These are phyloP conservation scores for Micropoecilia bifurca DNA, from an alignment of 2,797 vertebrate species.

Conservation along the genomic window DNA sequence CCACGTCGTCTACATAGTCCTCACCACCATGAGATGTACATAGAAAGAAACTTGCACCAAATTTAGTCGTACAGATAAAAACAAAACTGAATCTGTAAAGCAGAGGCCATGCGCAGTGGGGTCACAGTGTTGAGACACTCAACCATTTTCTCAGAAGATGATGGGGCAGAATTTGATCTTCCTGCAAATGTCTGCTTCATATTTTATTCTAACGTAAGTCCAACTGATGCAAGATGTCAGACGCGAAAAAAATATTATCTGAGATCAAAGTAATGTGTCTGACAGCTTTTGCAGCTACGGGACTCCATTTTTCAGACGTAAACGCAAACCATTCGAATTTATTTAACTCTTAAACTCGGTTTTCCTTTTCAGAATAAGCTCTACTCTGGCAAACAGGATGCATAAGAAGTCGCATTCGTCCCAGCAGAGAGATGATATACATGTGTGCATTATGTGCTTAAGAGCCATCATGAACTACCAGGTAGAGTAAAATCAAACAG, in stretches of 20 bases:
- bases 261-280: constrained; percentile 6
- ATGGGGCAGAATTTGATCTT: not conserved
- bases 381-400: constrained; percentile 82
- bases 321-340: not conserved
- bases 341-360: constrained; percentile 3
- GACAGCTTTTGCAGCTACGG: not conserved
- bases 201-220: constrained; percentile 7
- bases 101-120: constrained; percentile 8
- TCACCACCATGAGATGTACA: not conserved
- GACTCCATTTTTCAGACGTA: not conserved
- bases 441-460: constrained; percentile 97
- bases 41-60: constrained; percentile 11
- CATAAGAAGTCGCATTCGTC: constrained; percentile 83
- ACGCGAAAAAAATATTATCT: not conserved
- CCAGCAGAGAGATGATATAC: constrained; percentile 93
- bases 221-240: constrained; percentile 12
- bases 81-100: constrained; percentile 2
- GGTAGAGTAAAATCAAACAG: constrained; percentile 66
- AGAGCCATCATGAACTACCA: constrained; percentile 99
- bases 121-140: not conserved
- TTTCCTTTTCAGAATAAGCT: constrained; percentile 81
- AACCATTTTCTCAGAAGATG: not conserved
- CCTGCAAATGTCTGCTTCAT: not conserved
- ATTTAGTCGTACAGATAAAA: not conserved
- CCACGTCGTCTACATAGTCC: not conserved